phyloP scores from a whole-genome alignment of 2,113 vertebrate genomes.

The Ictidomys tridecemlineatus region DNA sequence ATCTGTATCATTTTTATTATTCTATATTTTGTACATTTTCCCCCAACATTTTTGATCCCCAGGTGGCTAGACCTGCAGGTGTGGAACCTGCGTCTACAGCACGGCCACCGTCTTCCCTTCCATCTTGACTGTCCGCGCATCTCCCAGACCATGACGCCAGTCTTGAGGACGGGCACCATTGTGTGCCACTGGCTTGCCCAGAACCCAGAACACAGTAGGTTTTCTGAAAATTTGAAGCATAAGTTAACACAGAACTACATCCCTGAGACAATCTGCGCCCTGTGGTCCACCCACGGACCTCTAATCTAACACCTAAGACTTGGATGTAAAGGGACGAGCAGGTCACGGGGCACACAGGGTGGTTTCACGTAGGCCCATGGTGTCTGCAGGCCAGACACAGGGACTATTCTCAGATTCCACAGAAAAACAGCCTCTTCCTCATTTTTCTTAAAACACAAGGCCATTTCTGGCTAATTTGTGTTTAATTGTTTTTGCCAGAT shows the following conservation, averaged over 20 bases:
- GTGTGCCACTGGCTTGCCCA: accelerated
- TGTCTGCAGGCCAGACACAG: not conserved
- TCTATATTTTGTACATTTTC: not conserved
- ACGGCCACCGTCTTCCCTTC: accelerated
- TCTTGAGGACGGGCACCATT: not conserved
- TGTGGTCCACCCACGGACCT: not conserved
- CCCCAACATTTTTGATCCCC: not conserved
- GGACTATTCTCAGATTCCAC: not conserved
- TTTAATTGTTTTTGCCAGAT: not conserved
- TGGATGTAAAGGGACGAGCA: not conserved
- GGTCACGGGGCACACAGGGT: not conserved
- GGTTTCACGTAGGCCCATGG: not conserved
- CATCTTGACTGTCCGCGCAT: accelerated
- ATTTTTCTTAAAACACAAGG: not conserved
- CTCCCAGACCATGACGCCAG: accelerated
- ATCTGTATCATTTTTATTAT: not conserved
- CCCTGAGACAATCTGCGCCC: not conserved
- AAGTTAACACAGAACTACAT: not conserved
- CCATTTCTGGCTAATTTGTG: not conserved
- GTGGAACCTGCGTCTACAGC: too few species aligned
- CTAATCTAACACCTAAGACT: not conserved
- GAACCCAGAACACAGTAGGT: not conserved
- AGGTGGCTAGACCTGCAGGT: not conserved
- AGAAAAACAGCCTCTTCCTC: not conserved
- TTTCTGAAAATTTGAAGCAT: not conserved